Base-by-base conservation (phyloP, 1,140 invertebrate genomes). In the Theocolax elegans region DNA sequence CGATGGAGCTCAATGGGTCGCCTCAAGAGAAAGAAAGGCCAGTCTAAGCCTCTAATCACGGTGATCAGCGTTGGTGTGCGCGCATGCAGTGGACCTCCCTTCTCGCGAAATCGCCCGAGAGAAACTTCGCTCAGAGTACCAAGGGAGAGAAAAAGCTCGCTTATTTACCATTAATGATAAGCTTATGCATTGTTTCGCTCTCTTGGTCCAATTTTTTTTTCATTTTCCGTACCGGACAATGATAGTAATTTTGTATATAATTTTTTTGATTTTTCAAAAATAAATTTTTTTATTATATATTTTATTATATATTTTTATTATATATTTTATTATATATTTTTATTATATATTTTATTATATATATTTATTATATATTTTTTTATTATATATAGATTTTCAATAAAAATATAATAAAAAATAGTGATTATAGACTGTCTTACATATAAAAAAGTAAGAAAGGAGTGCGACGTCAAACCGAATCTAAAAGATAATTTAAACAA, bases 101-200 rank as follows among this genome's bases (percentile, higher is more conserved):
- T 44, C 42, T 13, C 56, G 35, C 17, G 13, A 59, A 59, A 59
- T 59, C 23, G 25, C 38, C 38, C 56, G 35, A 49, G 60, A 49
- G 29, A 49, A 38, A 27, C 21, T 49, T 1, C 12, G 1, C 19
- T 9, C 7, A 19, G 44, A 21, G n/a, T 48, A 48, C 2, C 12
- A 27, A 7, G 23, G 23, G 48, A 19, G 29, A 51, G 27, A 29
- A 65, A 53, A 65, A 54, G 38, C 63, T 40, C 15, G 17, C 35
- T 42, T 54, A 44, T 65, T 65, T 65, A 65, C 63, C 49, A 54
- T 65, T n/a, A 65, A 65, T 54, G 63, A 65, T 65, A 54, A 65
- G 48, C 17, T 35, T 51, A 19, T 23, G 48, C 8, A 51, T 53
- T 9, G 44, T 48, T 48, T 21, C 44, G 19, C 44, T 9, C 44